Evolutionary conservation across 1,140 invertebrate genomes (phyloP).

Genomic region (Drosophila mojavensis): DNA sequence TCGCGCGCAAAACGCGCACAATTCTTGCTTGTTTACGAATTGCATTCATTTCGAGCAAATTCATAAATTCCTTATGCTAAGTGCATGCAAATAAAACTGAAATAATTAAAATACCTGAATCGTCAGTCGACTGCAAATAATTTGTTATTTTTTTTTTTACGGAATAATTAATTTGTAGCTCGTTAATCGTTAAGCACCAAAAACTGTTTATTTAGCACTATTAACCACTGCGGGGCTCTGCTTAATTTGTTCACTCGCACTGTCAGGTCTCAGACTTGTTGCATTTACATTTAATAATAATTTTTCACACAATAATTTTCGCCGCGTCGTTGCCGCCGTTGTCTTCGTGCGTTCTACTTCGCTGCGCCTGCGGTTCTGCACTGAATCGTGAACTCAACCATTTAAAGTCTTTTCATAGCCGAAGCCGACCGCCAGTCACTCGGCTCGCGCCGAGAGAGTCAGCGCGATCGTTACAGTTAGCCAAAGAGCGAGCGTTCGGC

Average conservation of each 20-base stretch:
- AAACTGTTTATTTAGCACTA: conserved; percentile 33
- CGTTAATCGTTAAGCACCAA: neutral
- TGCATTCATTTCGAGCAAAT: conserved; percentile 40
- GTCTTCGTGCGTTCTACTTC: conserved; percentile 54
- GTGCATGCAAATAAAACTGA: conserved; percentile 14
- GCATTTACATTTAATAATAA: conserved; percentile 29
- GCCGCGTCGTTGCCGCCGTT: conserved; percentile 24
- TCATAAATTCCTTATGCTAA: conserved; percentile 18
- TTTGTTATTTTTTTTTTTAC: conserved; percentile 2
- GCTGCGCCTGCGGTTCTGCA: conserved; percentile 67
- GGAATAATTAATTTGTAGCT: conserved; percentile 16
- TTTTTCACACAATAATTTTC: conserved; percentile 26
- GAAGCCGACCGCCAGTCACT: conserved; percentile 23
- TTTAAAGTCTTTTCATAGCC: conserved; percentile 51
- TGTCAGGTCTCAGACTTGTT: conserved; percentile 24
- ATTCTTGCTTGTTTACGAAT: conserved; percentile 33
- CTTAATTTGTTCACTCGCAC: conserved; percentile 53
- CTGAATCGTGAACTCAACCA: conserved; percentile 46
- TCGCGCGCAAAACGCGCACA: conserved; percentile 49
- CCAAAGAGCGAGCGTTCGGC: conserved; percentile 1
- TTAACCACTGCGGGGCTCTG: conserved; percentile 11
- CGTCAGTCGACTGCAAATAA: conserved; percentile 15
- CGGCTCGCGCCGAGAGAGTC: conserved; percentile 15
- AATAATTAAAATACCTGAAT: conserved; percentile 34
- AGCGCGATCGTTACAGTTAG: conserved; percentile 35